Evolutionary conservation across 2,113 vertebrate genomes (phyloP).

Genomic region (Podocnemis expansa): DNA sequence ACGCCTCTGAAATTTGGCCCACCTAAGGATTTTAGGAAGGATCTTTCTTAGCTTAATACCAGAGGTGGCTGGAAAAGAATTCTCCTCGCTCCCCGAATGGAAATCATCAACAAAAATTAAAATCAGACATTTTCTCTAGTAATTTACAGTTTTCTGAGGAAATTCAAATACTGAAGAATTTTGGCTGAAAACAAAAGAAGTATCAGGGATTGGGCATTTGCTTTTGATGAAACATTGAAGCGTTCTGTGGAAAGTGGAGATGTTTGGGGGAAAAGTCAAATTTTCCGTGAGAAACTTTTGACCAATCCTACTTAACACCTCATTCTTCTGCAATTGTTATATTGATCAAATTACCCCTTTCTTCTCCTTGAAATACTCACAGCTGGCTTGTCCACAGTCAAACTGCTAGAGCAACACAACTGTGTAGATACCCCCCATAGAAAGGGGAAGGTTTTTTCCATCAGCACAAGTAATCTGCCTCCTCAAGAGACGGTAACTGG

Average conservation of each 20-base stretch:
- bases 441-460: neutral
- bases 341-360: neutral
- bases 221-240: neutral
- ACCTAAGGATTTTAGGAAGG: neutral
- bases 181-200: neutral
- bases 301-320: neutral
- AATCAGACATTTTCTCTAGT: neutral
- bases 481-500: neutral
- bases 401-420: too few species aligned
- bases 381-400: too few species aligned
- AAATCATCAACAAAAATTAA: neutral
- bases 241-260: neutral
- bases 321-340: neutral
- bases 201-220: fast-evolving
- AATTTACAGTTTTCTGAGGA: neutral
- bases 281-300: neutral
- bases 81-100: neutral
- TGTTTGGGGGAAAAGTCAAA: neutral
- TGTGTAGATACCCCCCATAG: neutral
- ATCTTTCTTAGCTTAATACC: neutral
- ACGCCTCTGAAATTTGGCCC: neutral
- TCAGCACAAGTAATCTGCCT: neutral
- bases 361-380: neutral
- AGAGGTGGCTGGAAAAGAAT: neutral
- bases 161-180: neutral